Evolutionary conservation across 64 coral and sea anemone genomes (phyloP).

Genomic region (Dendronephthya gigantea): DNA sequence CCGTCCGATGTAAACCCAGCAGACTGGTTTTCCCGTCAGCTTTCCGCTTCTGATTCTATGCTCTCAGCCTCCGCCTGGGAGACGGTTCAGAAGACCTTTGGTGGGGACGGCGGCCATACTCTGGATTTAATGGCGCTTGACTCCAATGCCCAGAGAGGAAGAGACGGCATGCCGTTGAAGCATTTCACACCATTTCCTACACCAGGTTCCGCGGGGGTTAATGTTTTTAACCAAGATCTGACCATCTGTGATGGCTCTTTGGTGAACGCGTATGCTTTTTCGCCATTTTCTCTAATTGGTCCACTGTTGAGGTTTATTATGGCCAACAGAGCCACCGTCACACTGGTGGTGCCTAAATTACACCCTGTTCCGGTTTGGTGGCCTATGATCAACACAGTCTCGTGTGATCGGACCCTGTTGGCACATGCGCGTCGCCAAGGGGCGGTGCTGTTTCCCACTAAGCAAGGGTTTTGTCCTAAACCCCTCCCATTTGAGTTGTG

Average conservation of each 20-base stretch:
- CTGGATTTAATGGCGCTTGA: conserved; percentile 10
- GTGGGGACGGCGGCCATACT: not conserved
- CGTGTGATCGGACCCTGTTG: not conserved
- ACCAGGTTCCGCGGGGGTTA: conserved; percentile 10
- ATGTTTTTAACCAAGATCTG: conserved; percentile 25
- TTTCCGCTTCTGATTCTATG: not conserved
- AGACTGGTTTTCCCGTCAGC: not conserved
- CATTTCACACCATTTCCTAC: too few species aligned
- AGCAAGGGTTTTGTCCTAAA: not conserved
- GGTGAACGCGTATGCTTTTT: conserved; percentile 23
- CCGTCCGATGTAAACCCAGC: conserved; percentile 3
- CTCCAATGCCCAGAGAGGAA: too few species aligned
- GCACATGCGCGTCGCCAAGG: not conserved
- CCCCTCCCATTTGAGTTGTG: not conserved
- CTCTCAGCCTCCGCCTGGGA: conserved; percentile 1
- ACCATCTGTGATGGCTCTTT: not conserved
- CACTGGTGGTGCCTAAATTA: conserved; percentile 23
- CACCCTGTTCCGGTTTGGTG: conserved; percentile 19
- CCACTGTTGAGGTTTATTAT: conserved; percentile 10
- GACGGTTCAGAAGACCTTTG: not conserved
- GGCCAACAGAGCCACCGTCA: not conserved
- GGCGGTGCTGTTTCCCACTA: not conserved
- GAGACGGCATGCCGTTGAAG: too few species aligned
- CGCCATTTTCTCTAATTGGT: conserved; percentile 15
- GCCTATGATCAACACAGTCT: not conserved